Percentiles rank a stretch among this genome's conserved stretches.
phyloP scores from a whole-genome alignment of 2,888 invertebrate species.

The Diarsia brunnea region DNA sequence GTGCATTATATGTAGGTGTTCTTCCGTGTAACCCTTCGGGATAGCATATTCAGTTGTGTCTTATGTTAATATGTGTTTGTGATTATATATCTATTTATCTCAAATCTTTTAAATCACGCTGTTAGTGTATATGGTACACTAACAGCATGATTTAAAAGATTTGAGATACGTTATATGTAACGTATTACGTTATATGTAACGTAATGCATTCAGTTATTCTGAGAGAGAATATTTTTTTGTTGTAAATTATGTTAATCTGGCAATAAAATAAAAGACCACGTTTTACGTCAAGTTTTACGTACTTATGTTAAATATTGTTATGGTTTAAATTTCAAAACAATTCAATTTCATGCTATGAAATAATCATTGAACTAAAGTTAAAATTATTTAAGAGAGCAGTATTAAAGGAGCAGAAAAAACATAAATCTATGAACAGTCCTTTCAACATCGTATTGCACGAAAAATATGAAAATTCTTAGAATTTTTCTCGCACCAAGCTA shows the following conservation, averaged over 20 bases:
- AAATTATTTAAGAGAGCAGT: background rate
- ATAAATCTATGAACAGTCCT: background rate
- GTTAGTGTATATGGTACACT: too few relatives aligned
- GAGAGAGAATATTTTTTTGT: slow-evolving; percentile 8
- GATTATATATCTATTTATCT: background rate
- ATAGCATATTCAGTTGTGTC: background rate
- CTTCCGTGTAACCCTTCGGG: too few relatives aligned
- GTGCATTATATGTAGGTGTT: background rate
- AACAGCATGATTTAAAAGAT: too few relatives aligned
- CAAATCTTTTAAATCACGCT: slow-evolving; percentile 5
- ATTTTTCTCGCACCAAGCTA: too few relatives aligned
- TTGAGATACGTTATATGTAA: too few relatives aligned
- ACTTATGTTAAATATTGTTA: background rate
- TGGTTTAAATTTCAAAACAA: background rate
- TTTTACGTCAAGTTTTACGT: background rate
- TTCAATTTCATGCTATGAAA: background rate
- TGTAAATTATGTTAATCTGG: slow-evolving; percentile 27
- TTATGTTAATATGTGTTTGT: background rate
- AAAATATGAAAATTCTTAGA: too few relatives aligned
- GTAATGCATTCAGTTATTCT: slow-evolving; percentile 9
- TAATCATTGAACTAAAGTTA: background rate
- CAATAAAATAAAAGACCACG: slow-evolving; percentile 29
- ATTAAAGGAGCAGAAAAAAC: background rate
- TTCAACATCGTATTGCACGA: background rate
- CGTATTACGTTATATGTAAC: too few relatives aligned